Evolutionary conservation across 2,888 invertebrate genomes (phyloP).

Genomic region (Andrena praecox): DNA sequence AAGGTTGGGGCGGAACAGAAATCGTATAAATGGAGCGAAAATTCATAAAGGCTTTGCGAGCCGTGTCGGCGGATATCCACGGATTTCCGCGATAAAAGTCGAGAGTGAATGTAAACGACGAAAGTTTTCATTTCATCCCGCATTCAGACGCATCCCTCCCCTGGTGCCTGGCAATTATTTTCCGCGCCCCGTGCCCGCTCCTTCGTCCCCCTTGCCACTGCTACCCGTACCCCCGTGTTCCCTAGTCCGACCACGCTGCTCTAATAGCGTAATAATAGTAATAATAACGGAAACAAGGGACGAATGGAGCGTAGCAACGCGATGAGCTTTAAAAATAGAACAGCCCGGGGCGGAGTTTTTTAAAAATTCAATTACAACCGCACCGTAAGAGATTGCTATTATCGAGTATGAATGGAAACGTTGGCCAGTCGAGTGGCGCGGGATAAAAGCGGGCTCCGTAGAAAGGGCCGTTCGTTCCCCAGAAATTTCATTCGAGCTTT

Average conservation of each 20-base stretch:
- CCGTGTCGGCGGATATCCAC: constrained; percentile 34
- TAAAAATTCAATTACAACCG: constrained; percentile 48
- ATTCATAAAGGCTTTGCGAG: constrained; percentile 48
- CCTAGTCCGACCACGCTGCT: neutral
- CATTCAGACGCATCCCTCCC: constrained; percentile 45
- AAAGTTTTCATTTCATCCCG: constrained; percentile 63
- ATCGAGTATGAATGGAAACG: constrained; percentile 39
- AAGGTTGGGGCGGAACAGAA: constrained; percentile 16
- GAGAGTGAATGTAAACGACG: constrained; percentile 57
- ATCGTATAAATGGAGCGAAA: constrained; percentile 41
- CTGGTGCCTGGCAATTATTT: constrained; percentile 42
- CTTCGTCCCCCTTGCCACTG: neutral
- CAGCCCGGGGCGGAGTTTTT: neutral
- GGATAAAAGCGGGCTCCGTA: constrained; percentile 22
- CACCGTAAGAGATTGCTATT: constrained; percentile 33
- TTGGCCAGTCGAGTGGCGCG: neutral
- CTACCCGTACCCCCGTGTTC: neutral
- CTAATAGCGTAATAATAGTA: neutral
- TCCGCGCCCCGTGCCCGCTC: neutral
- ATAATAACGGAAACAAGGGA: constrained; percentile 1
- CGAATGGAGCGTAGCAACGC: neutral
- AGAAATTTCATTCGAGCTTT: constrained; percentile 40
- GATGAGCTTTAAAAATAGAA: constrained; percentile 10
- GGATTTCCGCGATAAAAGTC: constrained; percentile 58
- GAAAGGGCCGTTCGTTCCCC: neutral